A percentile compares a stretch with the other conserved stretches of the same genome.
These are phyloP conservation scores for Brachyalestes nurse DNA, from an alignment of 2,797 vertebrate species.

Conservation along the genomic window DNA sequence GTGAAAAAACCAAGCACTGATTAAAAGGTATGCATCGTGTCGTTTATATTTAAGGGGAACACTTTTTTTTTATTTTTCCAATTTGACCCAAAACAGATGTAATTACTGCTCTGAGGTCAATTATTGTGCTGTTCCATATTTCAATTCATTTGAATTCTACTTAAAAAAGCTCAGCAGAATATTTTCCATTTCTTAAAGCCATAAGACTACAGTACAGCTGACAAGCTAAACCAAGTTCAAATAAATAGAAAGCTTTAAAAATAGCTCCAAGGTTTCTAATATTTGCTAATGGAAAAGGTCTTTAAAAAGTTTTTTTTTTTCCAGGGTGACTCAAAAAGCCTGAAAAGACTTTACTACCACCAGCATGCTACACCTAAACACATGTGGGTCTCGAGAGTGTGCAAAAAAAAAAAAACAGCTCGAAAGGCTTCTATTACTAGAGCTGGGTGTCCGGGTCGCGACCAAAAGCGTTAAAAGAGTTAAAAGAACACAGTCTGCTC, in stretches of 20 bases:
- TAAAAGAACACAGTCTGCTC: conserved; percentile 18
- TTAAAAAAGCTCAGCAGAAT: no score
- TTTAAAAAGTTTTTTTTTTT: not conserved
- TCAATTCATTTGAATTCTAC: not conserved
- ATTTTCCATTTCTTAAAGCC: no score
- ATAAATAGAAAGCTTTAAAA: not conserved
- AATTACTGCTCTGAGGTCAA: no score
- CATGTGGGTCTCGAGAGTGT: not conserved
- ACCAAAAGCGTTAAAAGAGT: not conserved
- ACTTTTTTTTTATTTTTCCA: not conserved
- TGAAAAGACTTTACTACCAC: no score
- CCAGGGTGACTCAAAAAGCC: no score
- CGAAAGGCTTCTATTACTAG: not conserved
- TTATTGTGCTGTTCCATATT: no score
- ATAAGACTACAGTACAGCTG: not conserved
- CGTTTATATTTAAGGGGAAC: not conserved
- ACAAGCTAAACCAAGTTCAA: not conserved
- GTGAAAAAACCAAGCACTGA: not conserved
- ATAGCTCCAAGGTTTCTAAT: not conserved
- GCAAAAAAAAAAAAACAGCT: conserved; percentile 9
- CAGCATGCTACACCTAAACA: not conserved
- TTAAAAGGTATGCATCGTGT: conserved; percentile 14
- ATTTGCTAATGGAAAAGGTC: not conserved
- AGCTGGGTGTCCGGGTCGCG: not conserved
- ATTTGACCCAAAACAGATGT: not conserved